These are phyloP conservation scores for Medauroidea extradentata DNA, from an alignment of 1,140 invertebrate species.

Conservation along the genomic window DNA sequence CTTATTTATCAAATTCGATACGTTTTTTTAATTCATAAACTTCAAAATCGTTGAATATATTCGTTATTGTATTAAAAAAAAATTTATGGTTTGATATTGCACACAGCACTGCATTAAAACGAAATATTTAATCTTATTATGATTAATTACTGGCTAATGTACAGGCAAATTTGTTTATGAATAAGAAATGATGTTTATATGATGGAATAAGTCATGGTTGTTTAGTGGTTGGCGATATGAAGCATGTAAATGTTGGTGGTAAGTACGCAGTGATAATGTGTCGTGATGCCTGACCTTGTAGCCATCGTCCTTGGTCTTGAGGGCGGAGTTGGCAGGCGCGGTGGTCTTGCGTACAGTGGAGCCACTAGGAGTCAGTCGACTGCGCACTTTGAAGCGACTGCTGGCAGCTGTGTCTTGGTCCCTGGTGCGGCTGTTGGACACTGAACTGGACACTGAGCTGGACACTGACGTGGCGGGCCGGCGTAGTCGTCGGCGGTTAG, in stretches of 20 bases:
- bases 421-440: constrained; percentile 42
- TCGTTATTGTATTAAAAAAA: no score
- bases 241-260: no score
- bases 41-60: no score
- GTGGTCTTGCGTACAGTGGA: constrained; percentile 48
- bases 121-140: neutral
- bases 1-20: no score
- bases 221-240: neutral
- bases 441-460: constrained; percentile 45
- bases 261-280: neutral
- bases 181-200: neutral
- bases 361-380: constrained; percentile 47
- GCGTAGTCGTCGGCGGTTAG: constrained; percentile 50
- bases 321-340: constrained; percentile 49
- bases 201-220: constrained; percentile 4
- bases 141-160: neutral
- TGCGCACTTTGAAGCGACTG: constrained; percentile 59
- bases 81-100: no score
- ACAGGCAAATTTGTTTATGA: neutral
- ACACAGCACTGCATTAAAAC: neutral
- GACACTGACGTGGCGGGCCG: constrained; percentile 49
- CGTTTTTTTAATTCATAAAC: no score
- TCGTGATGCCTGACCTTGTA: constrained; percentile 48
- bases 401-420: constrained; percentile 62
- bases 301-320: constrained; percentile 58